Evolutionary conservation across 2,113 vertebrate species (phyloP).

Genomic region (Echinops telfairi): DNA sequence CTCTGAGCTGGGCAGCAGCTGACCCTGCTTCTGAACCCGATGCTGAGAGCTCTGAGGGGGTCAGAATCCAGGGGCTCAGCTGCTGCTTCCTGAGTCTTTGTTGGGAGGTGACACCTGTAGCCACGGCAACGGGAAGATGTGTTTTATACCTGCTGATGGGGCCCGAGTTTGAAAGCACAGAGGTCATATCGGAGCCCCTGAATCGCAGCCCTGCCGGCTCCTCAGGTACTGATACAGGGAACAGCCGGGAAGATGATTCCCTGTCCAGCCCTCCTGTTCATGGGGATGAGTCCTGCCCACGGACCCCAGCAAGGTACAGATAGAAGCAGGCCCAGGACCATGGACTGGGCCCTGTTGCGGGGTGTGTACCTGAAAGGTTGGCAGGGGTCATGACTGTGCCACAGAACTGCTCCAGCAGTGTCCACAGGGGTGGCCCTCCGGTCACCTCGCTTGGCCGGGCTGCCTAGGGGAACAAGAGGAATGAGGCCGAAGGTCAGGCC

Average conservation of each 20-base stretch:
- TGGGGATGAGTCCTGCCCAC: background rate
- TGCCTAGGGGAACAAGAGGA: slow-evolving; percentile 65
- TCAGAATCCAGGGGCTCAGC: background rate
- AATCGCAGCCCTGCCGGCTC: background rate
- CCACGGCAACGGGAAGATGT: slow-evolving; percentile 49
- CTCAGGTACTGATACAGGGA: background rate
- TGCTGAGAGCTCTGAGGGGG: background rate
- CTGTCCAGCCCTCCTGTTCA: background rate
- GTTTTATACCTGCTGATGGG: slow-evolving; percentile 45
- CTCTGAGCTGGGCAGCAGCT: background rate
- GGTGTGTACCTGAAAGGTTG: slow-evolving; percentile 81
- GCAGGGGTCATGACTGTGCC: background rate
- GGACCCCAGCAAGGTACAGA: background rate
- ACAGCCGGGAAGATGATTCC: background rate
- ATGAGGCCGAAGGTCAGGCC: background rate
- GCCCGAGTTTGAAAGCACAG: slow-evolving; percentile 31
- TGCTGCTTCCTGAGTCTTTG: background rate
- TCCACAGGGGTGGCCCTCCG: slow-evolving; percentile 61
- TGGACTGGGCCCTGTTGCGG: background rate
- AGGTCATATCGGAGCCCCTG: background rate
- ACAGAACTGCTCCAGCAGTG: slow-evolving; percentile 81
- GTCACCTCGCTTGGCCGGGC: slow-evolving; percentile 5
- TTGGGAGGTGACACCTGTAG: slow-evolving; percentile 49
- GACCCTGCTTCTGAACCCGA: background rate
- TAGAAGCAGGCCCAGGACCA: background rate